Evolutionary conservation across 2,797 vertebrate species (phyloP).

Genomic region (Gymnoscopelus braueri): DNA sequence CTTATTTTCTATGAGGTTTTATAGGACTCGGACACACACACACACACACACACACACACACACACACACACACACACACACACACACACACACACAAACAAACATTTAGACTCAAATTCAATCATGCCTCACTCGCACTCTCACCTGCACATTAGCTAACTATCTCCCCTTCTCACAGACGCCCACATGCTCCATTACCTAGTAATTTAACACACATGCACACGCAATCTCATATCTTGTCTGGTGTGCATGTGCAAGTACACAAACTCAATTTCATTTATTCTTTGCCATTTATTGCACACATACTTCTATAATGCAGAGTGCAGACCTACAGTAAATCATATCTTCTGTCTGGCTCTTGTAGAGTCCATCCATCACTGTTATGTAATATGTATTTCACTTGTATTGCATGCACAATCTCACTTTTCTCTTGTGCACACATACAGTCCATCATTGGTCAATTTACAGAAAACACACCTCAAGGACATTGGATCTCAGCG

Average conservation of each 20-base stretch:
- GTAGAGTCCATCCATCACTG: too few relatives aligned
- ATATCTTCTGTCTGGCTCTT: too few relatives aligned
- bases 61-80: neutral
- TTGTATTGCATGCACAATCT: slow-evolving; percentile 22
- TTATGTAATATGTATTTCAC: too few relatives aligned
- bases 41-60: slow-evolving; percentile 3
- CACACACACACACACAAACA: slow-evolving; percentile 4
- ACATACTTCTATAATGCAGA: neutral
- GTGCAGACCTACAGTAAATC: too few relatives aligned
- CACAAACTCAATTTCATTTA: too few relatives aligned
- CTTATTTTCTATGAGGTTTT: slow-evolving; percentile 13
- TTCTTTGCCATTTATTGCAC: neutral
- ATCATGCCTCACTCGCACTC: neutral
- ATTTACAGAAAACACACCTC: slow-evolving; percentile 26
- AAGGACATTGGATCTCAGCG: slow-evolving; percentile 54
- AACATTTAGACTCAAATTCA: too few relatives aligned
- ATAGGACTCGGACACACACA: slow-evolving; percentile 15
- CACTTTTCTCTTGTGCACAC: slow-evolving; percentile 18
- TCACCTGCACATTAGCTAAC: neutral
- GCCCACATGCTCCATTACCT: slow-evolving; percentile 1
- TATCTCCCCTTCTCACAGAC: slow-evolving; percentile 38
- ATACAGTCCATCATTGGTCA: neutral
- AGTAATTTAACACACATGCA: slow-evolving; percentile 48
- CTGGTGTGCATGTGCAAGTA: neutral
- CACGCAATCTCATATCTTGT: neutral